A percentile compares a stretch with the other conserved stretches of the same genome.
Evolutionary conservation across 2,113 vertebrate genomes (phyloP).

Genomic region (Poecilia latipinna): DNA sequence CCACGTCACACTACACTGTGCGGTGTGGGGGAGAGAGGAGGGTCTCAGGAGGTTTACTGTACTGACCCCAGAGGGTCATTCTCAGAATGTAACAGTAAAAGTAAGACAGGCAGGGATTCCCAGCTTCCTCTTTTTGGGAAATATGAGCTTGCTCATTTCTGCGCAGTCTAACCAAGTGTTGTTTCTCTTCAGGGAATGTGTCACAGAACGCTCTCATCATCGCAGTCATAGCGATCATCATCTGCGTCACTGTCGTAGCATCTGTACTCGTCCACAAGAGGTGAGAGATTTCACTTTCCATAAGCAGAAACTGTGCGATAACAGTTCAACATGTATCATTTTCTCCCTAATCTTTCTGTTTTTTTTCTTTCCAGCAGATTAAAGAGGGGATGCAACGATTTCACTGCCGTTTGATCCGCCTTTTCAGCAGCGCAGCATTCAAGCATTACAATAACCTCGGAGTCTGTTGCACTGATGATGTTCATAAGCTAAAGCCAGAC

Average conservation of each 20-base stretch:
- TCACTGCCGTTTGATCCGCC: not conserved
- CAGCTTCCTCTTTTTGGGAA: not conserved
- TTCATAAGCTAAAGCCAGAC: slow-evolving; percentile 21
- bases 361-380: slow-evolving; percentile 26
- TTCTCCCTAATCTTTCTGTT: not conserved
- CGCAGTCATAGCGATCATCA: accelerated
- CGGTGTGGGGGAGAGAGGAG: not conserved
- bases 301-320: too few species aligned
- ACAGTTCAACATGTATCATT: not conserved
- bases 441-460: not conserved
- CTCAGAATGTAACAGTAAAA: not conserved
- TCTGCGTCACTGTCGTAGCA: not conserved
- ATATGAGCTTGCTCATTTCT: not conserved
- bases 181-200: slow-evolving; percentile 1
- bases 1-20: not conserved
- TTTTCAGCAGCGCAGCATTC: not conserved
- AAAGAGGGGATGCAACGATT: not conserved
- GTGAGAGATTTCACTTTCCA: slow-evolving; percentile 20
- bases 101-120: not conserved
- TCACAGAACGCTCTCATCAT: not conserved
- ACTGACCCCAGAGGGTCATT: not conserved
- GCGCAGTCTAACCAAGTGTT: not conserved
- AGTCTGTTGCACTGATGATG: not conserved
- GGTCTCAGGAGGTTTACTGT: not conserved
- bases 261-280: not conserved